Evolutionary conservation across 2,888 invertebrate genomes (phyloP).

Genomic region (Sinelater perroti): DNA sequence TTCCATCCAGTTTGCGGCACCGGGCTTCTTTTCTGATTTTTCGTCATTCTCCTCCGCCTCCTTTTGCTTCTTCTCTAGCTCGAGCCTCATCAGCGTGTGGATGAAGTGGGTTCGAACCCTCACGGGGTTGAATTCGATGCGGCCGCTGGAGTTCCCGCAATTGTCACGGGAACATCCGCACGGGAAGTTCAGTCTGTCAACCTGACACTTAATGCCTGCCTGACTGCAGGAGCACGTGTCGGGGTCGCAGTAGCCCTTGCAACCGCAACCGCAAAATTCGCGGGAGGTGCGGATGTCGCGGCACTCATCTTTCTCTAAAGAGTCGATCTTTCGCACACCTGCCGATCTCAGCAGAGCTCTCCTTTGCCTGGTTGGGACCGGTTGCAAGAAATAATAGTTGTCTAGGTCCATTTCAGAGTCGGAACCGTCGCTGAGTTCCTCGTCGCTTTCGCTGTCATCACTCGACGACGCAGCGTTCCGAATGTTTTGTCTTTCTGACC

Average conservation of each 20-base stretch:
- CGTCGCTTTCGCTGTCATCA: conserved; percentile 67
- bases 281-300: conserved; percentile 89
- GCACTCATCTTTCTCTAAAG: conserved; percentile 93
- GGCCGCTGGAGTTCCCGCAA: conserved; percentile 89
- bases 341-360: conserved; percentile 88
- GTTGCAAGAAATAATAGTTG: conserved; percentile 89
- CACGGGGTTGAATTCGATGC: conserved; percentile 96
- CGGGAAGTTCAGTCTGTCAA: conserved; percentile 94
- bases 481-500: conserved; percentile 70
- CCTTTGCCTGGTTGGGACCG: conserved; percentile 91
- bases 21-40: conserved; percentile 46
- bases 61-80: conserved; percentile 83
- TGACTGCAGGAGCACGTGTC: conserved; percentile 94
- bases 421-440: conserved; percentile 84
- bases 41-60: conserved; percentile 62
- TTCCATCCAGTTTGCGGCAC: conserved; percentile 64
- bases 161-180: conserved; percentile 96
- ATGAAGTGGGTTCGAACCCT: conserved; percentile 96
- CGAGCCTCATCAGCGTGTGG: conserved; percentile 93
- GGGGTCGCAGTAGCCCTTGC: conserved; percentile 93
- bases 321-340: conserved; percentile 93
- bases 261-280: conserved; percentile 93
- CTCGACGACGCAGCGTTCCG: conserved; percentile 63
- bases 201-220: conserved; percentile 97
- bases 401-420: conserved; percentile 89